A percentile compares a stretch with the other conserved stretches of the same genome.
Conservation (phyloP, 2,888 invertebrate species). For the Oscheius sp. region DNA sequence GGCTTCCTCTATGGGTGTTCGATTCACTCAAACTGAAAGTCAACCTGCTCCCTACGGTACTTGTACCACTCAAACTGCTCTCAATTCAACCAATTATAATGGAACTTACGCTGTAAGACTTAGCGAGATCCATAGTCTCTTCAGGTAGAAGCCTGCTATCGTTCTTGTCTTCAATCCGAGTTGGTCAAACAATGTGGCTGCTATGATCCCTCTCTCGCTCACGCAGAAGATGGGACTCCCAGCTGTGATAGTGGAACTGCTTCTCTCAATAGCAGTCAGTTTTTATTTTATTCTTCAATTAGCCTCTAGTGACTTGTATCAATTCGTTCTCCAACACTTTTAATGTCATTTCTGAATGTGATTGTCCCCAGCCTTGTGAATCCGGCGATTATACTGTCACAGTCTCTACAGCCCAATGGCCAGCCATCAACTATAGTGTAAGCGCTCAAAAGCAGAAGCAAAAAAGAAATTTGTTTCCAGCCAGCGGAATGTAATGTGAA, state of each 20-base stretch:
- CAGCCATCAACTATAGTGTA: slow-evolving; percentile 54
- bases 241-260: slow-evolving; percentile 25
- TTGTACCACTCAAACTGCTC: slow-evolving; percentile 60
- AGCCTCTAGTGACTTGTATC: slow-evolving; percentile 59
- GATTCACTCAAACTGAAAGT: slow-evolving; percentile 67
- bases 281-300: too few species aligned
- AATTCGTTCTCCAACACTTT: slow-evolving; percentile 48
- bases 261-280: background rate
- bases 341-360: slow-evolving; percentile 59
- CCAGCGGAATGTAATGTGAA: slow-evolving; percentile 58
- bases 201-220: slow-evolving; percentile 61
- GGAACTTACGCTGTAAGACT: slow-evolving; percentile 45
- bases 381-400: slow-evolving; percentile 56
- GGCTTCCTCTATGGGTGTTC: slow-evolving; percentile 62
- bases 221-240: slow-evolving; percentile 36
- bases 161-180: slow-evolving; percentile 70
- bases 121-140: background rate
- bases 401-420: slow-evolving; percentile 68
- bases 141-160: slow-evolving; percentile 70
- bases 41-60: slow-evolving; percentile 70
- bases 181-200: slow-evolving; percentile 69
- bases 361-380: slow-evolving; percentile 67
- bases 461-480: too few species aligned
- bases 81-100: slow-evolving; percentile 43
- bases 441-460: too few species aligned